Conservation (phyloP, 2,113 vertebrate genomes). For the Cephalopholis sonnerati region DNA sequence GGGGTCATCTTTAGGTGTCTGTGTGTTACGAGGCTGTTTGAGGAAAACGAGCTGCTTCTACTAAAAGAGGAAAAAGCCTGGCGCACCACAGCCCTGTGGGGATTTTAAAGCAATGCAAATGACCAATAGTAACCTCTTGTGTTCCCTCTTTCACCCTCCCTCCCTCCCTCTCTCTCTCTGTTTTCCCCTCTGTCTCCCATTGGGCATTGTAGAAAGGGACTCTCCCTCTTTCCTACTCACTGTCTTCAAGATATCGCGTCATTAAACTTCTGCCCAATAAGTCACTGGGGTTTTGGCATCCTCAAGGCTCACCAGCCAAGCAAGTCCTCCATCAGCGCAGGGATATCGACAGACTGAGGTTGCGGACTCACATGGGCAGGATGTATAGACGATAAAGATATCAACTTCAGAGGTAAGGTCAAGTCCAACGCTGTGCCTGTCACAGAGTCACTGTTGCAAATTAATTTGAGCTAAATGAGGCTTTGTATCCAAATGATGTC, state of each 20-base stretch:
- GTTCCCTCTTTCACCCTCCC: constrained; percentile 70
- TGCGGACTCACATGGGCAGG: constrained; percentile 45
- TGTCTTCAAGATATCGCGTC: constrained; percentile 61
- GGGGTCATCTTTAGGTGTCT: neutral
- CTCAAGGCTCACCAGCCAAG: constrained; percentile 22
- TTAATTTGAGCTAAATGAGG: neutral
- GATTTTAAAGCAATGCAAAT: constrained; percentile 74
- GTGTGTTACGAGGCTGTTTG: neutral
- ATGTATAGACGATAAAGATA: constrained; percentile 71
- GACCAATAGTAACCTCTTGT: constrained; percentile 84
- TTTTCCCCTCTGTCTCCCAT: constrained; percentile 72
- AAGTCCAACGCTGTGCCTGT: neutral
- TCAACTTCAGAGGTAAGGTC: constrained; percentile 75
- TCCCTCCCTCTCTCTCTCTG: constrained; percentile 43
- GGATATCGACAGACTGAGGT: constrained; percentile 37
- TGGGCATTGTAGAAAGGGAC: constrained; percentile 73
- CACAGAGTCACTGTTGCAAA: neutral
- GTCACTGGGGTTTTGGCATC: constrained; percentile 43
- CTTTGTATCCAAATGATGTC: constrained; percentile 2
- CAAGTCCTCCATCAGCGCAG: constrained; percentile 28
- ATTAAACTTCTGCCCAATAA: constrained; percentile 43
- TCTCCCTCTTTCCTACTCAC: constrained; percentile 67
- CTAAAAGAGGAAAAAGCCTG: constrained; percentile 58
- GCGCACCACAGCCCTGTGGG: constrained; percentile 50
- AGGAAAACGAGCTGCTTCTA: constrained; percentile 33